Evolutionary conservation across 2,888 invertebrate species (phyloP), one percentile per base, ranked within the genome.

Genomic region (Cabera pusaria): DNA sequence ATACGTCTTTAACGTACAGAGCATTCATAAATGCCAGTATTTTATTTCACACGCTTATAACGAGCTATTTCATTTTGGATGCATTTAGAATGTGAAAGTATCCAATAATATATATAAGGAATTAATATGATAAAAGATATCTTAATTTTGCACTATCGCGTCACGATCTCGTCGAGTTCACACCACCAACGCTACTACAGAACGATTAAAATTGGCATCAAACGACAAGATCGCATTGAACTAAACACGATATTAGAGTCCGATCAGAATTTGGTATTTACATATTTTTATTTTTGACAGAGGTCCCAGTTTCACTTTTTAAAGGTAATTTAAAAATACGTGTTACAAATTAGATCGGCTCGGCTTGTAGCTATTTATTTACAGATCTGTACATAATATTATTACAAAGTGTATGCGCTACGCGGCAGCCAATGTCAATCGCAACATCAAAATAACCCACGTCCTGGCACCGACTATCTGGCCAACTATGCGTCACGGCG

Each of bases 281-380:
- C 55, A 39, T 61, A 12, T 74, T 63, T 82, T 86, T 85, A 72
- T 85, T 84, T 86, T 79, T 71, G 74, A 85, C 87, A 87, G 88
- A 86, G 77, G 65, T 62, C 72, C 87, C 87, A 80, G 86, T 75
- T 72, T 82, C 88, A 67, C 72, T 86, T 77, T 87, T 85, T 79
- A 87, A 87, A 88, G 87, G 87, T 88, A 87, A 86, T 74, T 71
- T 72, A 72, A 73, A 67, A 76, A 72, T 71, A 76, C 71, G 59
- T 53, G 54, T 60, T 57, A 62, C 52, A 54, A 54, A 64, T 59
- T 62, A 59, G 60, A 61, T 59, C 70, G 68, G 65, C 63, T 68
- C 59, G 69, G 84, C 84, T 86, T 57, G 56, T 65, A 72, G 83
- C 84, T 83, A 75, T 56, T 66, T 66, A 55, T 62, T 56, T 64